These are phyloP conservation scores for Drosophila hamatofila DNA, from an alignment of 2,888 invertebrate genomes.

Conservation along the genomic window DNA sequence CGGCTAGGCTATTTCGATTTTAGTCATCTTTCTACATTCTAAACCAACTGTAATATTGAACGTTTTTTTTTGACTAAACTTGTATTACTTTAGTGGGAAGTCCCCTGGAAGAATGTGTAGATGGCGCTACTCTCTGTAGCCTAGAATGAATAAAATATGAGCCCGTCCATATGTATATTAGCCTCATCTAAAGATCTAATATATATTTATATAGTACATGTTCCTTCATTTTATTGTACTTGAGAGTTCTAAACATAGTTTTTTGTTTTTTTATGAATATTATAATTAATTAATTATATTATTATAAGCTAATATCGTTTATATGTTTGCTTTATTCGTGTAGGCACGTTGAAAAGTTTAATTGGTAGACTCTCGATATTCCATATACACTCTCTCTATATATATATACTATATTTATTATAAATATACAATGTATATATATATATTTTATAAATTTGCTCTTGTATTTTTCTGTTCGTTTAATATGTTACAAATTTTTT, in stretches of 20 bases:
- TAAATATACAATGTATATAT: neutral
- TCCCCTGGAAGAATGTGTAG: neutral
- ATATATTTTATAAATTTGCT: constrained; percentile 13
- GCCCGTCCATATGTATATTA: no score
- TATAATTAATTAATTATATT: neutral
- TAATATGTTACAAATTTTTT: neutral
- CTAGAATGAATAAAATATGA: neutral
- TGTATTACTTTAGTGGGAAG: neutral
- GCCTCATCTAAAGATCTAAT: neutral
- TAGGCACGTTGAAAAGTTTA: constrained; percentile 68
- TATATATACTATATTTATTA: neutral
- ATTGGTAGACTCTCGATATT: constrained; percentile 60
- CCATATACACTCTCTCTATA: no score
- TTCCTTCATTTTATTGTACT: constrained; percentile 30
- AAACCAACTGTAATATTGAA: no score
- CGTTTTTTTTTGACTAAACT: no score
- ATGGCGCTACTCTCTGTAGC: neutral
- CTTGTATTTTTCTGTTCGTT: neutral
- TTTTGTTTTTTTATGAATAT: neutral
- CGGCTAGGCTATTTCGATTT: no score
- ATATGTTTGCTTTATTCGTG: constrained; percentile 28
- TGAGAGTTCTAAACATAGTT: constrained; percentile 11
- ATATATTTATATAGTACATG: neutral
- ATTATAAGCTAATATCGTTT: constrained; percentile 7
- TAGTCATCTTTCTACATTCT: neutral